phyloP scores from a whole-genome alignment of 1,140 invertebrate genomes.

The Galleria mellonella region DNA sequence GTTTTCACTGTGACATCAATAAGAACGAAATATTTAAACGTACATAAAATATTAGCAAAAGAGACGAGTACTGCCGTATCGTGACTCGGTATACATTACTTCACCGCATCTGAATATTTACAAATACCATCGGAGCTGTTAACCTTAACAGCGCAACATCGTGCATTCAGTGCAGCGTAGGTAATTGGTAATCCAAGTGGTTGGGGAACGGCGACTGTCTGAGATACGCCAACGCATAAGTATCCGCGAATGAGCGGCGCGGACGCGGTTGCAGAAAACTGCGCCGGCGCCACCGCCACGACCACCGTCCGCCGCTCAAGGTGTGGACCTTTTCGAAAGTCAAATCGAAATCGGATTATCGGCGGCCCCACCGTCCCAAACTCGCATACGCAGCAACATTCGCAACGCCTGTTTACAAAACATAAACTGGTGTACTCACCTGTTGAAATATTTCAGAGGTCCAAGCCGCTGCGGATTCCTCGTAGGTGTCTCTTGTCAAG shows the following conservation, averaged over 20 bases:
- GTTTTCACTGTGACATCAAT: conserved; percentile 49
- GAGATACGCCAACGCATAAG: conserved; percentile 33
- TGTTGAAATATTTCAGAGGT: conserved; percentile 38
- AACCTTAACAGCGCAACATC: conserved; percentile 35
- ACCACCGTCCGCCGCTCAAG: conserved; percentile 22
- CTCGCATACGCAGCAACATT: conserved; percentile 46
- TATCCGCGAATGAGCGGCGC: conserved; percentile 21
- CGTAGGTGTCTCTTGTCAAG: conserved; percentile 36
- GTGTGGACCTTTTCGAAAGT: conserved; percentile 36
- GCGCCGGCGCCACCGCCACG: conserved; percentile 6
- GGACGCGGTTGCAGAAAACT: not conserved
- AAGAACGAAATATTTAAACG: conserved; percentile 22
- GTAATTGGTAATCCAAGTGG: conserved; percentile 12
- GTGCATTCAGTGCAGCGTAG: conserved; percentile 4
- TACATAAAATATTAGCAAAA: conserved; percentile 24
- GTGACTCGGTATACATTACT: conserved; percentile 11
- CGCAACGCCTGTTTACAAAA: conserved; percentile 31
- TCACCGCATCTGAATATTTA: conserved; percentile 41
- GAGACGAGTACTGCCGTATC: conserved; percentile 3
- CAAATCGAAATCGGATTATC: conserved; percentile 19
- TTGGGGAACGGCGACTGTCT: conserved; percentile 26
- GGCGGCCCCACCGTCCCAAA: conserved; percentile 19
- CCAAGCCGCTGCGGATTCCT: conserved; percentile 41
- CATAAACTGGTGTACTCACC: conserved; percentile 41
- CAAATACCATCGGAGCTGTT: conserved; percentile 53